Conservation (phyloP, 2,797 vertebrate species). For the Diglossa cyanea region DNA sequence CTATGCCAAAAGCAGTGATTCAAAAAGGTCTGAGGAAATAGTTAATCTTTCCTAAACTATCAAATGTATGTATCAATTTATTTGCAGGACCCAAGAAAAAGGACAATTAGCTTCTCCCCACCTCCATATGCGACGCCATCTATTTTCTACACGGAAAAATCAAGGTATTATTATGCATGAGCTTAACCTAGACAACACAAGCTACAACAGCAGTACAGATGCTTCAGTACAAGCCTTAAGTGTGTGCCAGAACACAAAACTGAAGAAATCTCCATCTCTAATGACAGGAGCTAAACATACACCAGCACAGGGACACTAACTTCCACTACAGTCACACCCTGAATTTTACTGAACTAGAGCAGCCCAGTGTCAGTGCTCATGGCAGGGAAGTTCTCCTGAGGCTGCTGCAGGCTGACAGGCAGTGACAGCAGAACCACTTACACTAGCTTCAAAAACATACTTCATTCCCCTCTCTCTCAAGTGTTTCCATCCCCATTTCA, state of each 20-base stretch:
- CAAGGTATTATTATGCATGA: neutral
- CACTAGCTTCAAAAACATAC: fast-evolving
- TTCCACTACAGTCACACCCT: neutral
- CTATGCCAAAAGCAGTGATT: neutral
- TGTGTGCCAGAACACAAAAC: neutral
- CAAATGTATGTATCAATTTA: neutral
- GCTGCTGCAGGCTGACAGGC: neutral
- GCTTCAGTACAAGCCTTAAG: neutral
- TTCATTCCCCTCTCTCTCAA: neutral
- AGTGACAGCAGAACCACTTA: neutral
- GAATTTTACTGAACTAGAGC: neutral
- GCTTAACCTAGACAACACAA: neutral
- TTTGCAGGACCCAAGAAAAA: neutral
- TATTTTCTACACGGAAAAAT: neutral
- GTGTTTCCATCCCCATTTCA: neutral
- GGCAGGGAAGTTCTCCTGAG: neutral
- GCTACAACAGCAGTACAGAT: neutral
- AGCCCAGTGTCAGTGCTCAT: neutral
- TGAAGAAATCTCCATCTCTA: neutral
- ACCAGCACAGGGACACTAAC: neutral
- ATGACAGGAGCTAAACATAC: neutral
- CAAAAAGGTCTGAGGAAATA: neutral
- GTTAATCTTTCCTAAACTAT: neutral
- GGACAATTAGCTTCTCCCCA: neutral
- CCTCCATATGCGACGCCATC: neutral